Conservation (phyloP, 1,140 invertebrate species). For the Drosophila melanica region DNA sequence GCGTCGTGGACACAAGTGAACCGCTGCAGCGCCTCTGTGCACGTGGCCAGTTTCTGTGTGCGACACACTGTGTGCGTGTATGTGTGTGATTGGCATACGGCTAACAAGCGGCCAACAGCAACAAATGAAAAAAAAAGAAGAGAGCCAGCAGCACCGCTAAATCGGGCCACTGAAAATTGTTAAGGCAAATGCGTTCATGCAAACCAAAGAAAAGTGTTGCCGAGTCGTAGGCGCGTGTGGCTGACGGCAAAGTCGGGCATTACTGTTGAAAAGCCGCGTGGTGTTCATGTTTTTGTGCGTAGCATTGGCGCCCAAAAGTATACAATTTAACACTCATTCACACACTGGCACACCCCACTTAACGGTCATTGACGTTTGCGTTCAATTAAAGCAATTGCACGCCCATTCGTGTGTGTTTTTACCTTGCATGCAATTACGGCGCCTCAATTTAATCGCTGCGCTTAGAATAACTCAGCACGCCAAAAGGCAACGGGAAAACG, state of each 20-base stretch:
- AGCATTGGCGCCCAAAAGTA: slow-evolving; percentile 29
- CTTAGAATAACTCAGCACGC: slow-evolving; percentile 27
- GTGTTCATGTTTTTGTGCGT: background rate
- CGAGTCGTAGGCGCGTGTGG: background rate
- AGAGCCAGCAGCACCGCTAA: background rate
- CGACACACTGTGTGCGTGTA: slow-evolving; percentile 1
- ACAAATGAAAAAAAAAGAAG: background rate
- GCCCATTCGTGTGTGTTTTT: slow-evolving; percentile 22
- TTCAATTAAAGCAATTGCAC: slow-evolving; percentile 52
- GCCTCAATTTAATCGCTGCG: slow-evolving; percentile 15
- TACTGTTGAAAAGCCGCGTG: slow-evolving; percentile 1
- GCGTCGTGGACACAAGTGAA: slow-evolving; percentile 72
- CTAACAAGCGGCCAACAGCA: slow-evolving; percentile 19
- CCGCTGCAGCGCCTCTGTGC: slow-evolving; percentile 34
- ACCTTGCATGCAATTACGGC: slow-evolving; percentile 13
- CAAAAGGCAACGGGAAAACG: background rate
- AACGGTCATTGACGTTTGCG: slow-evolving; percentile 70
- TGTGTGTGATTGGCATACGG: slow-evolving; percentile 49
- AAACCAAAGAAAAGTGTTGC: slow-evolving; percentile 5
- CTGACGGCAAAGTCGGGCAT: background rate
- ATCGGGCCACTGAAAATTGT: background rate
- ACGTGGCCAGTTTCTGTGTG: slow-evolving; percentile 41
- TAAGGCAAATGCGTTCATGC: slow-evolving; percentile 1
- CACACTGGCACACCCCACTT: slow-evolving; percentile 56
- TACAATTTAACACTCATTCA: slow-evolving; percentile 18